These are phyloP conservation scores for Rutpela maculata DNA, from an alignment of 2,888 invertebrate species.

Conservation along the genomic window DNA sequence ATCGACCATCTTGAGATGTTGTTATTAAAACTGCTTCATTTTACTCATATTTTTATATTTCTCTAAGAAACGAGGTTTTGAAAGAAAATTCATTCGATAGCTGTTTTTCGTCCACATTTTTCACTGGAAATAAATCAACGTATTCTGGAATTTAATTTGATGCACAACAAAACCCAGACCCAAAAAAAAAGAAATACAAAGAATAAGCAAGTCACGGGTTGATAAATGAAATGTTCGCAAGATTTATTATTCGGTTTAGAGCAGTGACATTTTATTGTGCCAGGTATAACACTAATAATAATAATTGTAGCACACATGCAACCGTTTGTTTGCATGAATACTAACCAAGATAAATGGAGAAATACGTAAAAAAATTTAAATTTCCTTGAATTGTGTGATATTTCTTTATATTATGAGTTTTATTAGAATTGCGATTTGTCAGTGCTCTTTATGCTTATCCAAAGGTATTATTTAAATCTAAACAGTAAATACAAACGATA, in stretches of 20 bases:
- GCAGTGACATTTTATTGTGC: conserved; percentile 31
- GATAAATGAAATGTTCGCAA: conserved; percentile 33
- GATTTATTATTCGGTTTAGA: conserved; percentile 33
- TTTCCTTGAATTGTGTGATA: not conserved
- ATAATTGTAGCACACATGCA: conserved; percentile 34
- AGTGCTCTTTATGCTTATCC: not conserved
- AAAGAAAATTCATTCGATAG: conserved; percentile 9
- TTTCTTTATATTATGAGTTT: not conserved
- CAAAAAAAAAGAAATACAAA: conserved; percentile 21
- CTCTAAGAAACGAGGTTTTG: not conserved
- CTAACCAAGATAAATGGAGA: conserved; percentile 29
- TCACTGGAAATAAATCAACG: conserved; percentile 30
- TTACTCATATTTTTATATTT: too few species aligned
- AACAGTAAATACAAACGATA: not conserved
- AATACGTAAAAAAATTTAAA: not conserved
- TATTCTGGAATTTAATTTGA: conserved; percentile 32
- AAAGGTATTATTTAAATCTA: not conserved
- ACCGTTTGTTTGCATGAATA: conserved; percentile 22
- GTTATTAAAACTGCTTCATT: too few species aligned
- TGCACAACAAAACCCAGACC: conserved; percentile 35
- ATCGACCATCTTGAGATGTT: too few species aligned
- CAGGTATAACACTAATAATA: conserved; percentile 34
- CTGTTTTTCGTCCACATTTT: conserved; percentile 8
- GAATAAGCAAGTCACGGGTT: conserved; percentile 36
- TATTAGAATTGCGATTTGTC: not conserved